Conservation (phyloP, 2,888 invertebrate species). For the Drosophila birchii region DNA sequence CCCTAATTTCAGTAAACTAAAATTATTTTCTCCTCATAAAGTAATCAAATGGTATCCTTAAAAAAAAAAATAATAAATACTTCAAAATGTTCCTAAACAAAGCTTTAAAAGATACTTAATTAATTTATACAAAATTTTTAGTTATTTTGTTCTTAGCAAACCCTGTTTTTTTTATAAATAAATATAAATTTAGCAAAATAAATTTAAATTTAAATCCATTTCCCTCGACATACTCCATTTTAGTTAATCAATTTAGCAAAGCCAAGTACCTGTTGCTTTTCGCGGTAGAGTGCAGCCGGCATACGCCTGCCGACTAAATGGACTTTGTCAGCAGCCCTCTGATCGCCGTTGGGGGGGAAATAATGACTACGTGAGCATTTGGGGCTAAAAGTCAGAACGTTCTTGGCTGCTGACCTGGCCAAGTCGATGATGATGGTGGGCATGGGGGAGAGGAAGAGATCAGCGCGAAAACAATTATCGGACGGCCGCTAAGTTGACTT, state of each 20-base stretch:
- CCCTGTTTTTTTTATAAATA: background rate
- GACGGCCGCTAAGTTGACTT: slow-evolving; percentile 52
- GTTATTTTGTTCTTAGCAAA: no score
- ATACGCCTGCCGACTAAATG: slow-evolving; percentile 15
- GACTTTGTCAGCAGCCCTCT: slow-evolving; percentile 36
- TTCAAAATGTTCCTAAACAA: background rate
- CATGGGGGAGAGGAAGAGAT: slow-evolving; percentile 29
- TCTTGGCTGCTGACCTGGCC: slow-evolving; percentile 37
- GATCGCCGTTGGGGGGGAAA: slow-evolving; percentile 8
- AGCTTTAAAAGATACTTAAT: no score
- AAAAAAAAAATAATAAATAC: no score
- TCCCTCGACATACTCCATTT: background rate
- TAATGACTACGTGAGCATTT: slow-evolving; percentile 30
- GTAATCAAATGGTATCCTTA: background rate
- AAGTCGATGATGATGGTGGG: background rate
- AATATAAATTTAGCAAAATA: background rate
- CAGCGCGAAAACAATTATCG: slow-evolving; percentile 60
- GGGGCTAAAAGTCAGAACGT: slow-evolving; percentile 21
- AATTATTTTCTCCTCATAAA: no score
- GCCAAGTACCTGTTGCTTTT: background rate
- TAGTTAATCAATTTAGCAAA: background rate
- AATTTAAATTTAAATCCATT: background rate
- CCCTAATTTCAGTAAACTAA: no score
- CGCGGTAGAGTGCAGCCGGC: slow-evolving; percentile 13
- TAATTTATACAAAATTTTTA: background rate